Base-by-base conservation (phyloP, 30 jellyfish, hydroid and myxozoan genomes). In the Hydractinia echinata region DNA sequence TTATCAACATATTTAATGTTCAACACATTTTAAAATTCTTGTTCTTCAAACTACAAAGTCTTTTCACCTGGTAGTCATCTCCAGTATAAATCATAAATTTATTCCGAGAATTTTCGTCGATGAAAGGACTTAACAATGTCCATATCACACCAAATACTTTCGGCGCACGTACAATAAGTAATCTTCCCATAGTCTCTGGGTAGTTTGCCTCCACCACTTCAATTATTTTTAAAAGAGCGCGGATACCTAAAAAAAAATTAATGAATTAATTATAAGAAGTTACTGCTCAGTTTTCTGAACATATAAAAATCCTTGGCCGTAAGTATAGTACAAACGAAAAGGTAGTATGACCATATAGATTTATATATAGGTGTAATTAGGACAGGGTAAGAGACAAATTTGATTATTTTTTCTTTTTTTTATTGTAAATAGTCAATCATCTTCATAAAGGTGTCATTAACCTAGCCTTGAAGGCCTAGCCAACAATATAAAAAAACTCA, bases 131-230 rank as follows among this genome's bases (percentile, higher is more conserved):
- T 20, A 95, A 73, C 76, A 95, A 70, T 19, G 99, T 89, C 99
- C 99, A 95, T 48, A 95, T 88, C 9, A 95, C 97, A 5, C 96
- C 99, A 77, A 95, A 95, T n/a, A 91, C 97, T 53, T 95, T 90
- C 49, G 99, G 99, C 39, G 99, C 97, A 51, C 99, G 85, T 21
- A 90, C 96, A 6, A 95, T 81, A 54, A 95, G 83, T 15, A 95
- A 70, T 8, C 97, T 89, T 16, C 97, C 96, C 66, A 95, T 89
- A 10, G 99, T 89, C 74, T 95, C 99, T 8, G 99, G 99, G 83
- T 95, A 95, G 74, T 95, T 95, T 19, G 97, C 99, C 79, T 95
- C 97, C 44, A 95, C 97, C 15, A 95, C 96, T 62, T 95, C 99
- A n/a, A 95, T 95, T 11, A 95, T 89, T 62, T 89, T 89, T 18